Conservation (phyloP, 2,113 vertebrate genomes). For the Dendropsophus ebraccatus region DNA sequence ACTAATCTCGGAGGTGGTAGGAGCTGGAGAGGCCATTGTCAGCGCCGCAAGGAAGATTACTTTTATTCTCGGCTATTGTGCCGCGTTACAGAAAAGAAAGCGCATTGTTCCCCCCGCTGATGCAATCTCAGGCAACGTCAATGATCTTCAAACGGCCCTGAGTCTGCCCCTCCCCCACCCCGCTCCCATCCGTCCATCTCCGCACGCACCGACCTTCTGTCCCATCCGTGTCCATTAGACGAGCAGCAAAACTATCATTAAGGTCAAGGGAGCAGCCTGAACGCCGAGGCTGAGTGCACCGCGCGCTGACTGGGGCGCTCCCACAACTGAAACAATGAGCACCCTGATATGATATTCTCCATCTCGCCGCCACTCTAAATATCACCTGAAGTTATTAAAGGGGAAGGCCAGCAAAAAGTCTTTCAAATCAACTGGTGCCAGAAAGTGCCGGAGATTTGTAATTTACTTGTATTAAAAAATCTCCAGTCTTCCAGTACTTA, state of each 20-base stretch:
- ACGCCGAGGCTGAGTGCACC: background rate
- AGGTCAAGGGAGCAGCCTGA: background rate
- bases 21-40: slow-evolving; percentile 10
- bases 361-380: background rate
- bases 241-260: slow-evolving; percentile 18
- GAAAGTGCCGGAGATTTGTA: too few relatives aligned
- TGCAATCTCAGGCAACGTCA: slow-evolving; percentile 10
- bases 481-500: too few relatives aligned
- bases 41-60: background rate
- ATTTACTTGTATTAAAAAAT: too few relatives aligned
- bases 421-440: too few relatives aligned
- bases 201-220: slow-evolving; percentile 14
- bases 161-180: background rate
- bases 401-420: too few relatives aligned
- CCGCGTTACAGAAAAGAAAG: slow-evolving; percentile 4
- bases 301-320: background rate
- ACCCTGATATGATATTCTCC: background rate
- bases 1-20: slow-evolving; percentile 19
- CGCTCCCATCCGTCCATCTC: background rate
- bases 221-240: background rate
- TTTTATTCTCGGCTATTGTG: slow-evolving; percentile 17
- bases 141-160: slow-evolving; percentile 1
- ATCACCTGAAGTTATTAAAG: background rate
- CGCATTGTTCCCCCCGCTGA: slow-evolving; percentile 22
- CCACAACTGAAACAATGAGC: too few relatives aligned